Evolutionary conservation across 2,888 invertebrate genomes (phyloP).

Genomic region (Cheilosia variabilis): DNA sequence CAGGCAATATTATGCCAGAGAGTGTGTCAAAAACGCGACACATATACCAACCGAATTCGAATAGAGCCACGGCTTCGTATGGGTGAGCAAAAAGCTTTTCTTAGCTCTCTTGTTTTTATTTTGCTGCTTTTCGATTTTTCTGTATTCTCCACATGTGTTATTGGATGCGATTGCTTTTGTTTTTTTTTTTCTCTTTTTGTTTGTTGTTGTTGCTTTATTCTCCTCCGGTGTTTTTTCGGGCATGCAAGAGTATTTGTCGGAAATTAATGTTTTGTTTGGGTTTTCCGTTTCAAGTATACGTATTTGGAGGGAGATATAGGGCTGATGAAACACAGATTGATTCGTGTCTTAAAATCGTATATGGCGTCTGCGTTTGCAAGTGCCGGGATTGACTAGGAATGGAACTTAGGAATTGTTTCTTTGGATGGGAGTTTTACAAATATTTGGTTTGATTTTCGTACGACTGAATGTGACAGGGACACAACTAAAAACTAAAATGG

Average conservation of each 20-base stretch:
- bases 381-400: too few species aligned
- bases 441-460: too few species aligned
- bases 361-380: too few species aligned
- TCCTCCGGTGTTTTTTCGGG: constrained; percentile 38
- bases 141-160: constrained; percentile 18
- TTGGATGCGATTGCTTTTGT: constrained; percentile 21
- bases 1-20: constrained; percentile 20
- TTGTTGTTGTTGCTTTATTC: constrained; percentile 27
- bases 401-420: too few species aligned
- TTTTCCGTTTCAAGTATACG: constrained; percentile 11
- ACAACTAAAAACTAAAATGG: too few species aligned
- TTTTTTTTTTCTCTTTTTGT: constrained; percentile 10
- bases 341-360: not conserved
- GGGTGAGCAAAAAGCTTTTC: constrained; percentile 46
- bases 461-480: too few species aligned
- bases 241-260: constrained; percentile 60
- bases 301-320: too few species aligned
- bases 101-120: constrained; percentile 15
- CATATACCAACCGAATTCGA: not conserved
- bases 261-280: constrained; percentile 76
- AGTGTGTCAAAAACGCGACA: constrained; percentile 44
- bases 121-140: not conserved
- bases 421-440: too few species aligned
- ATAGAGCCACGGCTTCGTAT: not conserved
- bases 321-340: not conserved